phyloP scores from a whole-genome alignment of 2,888 invertebrate species.

The Tinea semifulvella region DNA sequence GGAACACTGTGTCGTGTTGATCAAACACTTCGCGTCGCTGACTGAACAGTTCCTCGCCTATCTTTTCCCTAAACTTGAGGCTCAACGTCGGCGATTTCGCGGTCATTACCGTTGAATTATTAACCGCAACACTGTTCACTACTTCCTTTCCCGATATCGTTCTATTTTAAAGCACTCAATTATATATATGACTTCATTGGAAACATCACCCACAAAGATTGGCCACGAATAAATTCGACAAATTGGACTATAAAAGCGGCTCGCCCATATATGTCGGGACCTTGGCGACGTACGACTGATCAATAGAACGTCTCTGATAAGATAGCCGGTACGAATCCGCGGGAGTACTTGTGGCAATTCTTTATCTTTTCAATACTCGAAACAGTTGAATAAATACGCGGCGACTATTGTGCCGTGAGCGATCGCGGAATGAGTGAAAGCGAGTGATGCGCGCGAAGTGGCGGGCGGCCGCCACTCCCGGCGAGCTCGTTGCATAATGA shows the following conservation, averaged over 20 bases:
- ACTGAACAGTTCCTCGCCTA: slow-evolving; percentile 59
- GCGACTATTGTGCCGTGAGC: slow-evolving; percentile 54
- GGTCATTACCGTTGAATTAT: slow-evolving; percentile 61
- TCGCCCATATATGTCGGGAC: slow-evolving; percentile 55
- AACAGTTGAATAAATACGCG: slow-evolving; percentile 60
- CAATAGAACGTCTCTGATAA: slow-evolving; percentile 60
- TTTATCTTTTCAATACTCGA: slow-evolving; percentile 58
- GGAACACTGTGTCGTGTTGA: slow-evolving; percentile 58
- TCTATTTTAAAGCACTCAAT: slow-evolving; percentile 60
- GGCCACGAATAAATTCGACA: not conserved
- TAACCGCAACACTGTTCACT: slow-evolving; percentile 63
- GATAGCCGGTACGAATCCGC: slow-evolving; percentile 37
- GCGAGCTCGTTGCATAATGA: slow-evolving; percentile 9
- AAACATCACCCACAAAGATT: slow-evolving; percentile 35
- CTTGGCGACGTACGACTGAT: slow-evolving; percentile 60
- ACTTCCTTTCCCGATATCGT: slow-evolving; percentile 43
- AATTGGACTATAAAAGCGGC: slow-evolving; percentile 59
- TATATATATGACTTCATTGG: slow-evolving; percentile 64
- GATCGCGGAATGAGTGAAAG: slow-evolving; percentile 59
- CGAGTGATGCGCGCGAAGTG: slow-evolving; percentile 33
- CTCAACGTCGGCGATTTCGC: slow-evolving; percentile 58
- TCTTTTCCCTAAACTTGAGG: slow-evolving; percentile 59
- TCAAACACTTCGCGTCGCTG: slow-evolving; percentile 61
- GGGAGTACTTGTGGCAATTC: slow-evolving; percentile 45
- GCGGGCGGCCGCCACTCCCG: slow-evolving; percentile 28